A percentile compares a stretch with the other conserved stretches of the same genome.
Evolutionary conservation across 2,888 invertebrate species (phyloP).

Genomic region (Eumerus sabulonum): DNA sequence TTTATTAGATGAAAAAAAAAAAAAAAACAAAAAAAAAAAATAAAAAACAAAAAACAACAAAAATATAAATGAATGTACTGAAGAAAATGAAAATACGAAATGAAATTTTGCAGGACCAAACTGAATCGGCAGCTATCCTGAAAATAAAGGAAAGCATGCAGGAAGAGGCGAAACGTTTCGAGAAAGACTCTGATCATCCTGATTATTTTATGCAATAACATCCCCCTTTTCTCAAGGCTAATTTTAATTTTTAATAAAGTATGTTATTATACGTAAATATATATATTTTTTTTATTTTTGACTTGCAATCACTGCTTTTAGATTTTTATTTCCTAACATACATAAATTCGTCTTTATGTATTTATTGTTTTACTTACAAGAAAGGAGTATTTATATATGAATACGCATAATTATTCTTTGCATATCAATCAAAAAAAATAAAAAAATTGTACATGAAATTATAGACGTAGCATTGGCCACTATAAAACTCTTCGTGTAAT

Average conservation of each 20-base stretch:
- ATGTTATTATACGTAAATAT: conserved; percentile 62
- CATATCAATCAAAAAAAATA: conserved; percentile 23
- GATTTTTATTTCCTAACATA: conserved; percentile 28
- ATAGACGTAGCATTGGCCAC: conserved; percentile 5
- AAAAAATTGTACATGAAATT: conserved; percentile 8
- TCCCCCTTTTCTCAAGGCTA: conserved; percentile 75
- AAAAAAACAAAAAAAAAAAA: conserved; percentile 50
- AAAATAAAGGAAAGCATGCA: conserved; percentile 99
- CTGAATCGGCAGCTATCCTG: conserved; percentile 99
- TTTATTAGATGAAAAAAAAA: conserved; percentile 34
- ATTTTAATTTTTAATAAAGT: conserved; percentile 74
- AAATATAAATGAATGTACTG: conserved; percentile 53
- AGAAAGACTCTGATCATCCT: conserved; percentile 97
- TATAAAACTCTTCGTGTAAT: neutral
- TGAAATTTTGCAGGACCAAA: conserved; percentile 86
- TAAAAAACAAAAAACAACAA: conserved; percentile 36
- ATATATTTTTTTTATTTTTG: conserved; percentile 42
- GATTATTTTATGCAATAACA: conserved; percentile 97
- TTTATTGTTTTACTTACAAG: conserved; percentile 12
- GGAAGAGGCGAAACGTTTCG: conserved; percentile 99
- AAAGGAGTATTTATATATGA: conserved; percentile 41
- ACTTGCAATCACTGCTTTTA: conserved; percentile 38
- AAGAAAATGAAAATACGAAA: conserved; percentile 68
- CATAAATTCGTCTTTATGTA: conserved; percentile 20
- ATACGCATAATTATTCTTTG: conserved; percentile 41